Base-by-base conservation (phyloP, 2,797 vertebrate species). In the Acipenser ruthenus region DNA sequence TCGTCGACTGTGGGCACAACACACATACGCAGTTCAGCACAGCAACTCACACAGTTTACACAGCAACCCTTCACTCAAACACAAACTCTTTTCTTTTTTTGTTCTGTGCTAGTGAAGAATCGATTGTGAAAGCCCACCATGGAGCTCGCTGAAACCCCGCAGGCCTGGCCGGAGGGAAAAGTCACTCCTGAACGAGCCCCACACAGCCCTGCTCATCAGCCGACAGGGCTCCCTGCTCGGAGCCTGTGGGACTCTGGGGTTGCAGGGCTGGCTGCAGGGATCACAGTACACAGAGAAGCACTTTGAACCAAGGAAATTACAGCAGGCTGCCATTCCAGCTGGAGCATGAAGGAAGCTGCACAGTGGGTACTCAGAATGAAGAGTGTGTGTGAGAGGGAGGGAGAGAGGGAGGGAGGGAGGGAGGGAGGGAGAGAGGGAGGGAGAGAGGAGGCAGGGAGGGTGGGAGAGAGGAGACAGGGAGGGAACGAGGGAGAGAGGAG, bases 1-100 rank as follows among this genome's bases (percentile, higher is more conserved):
- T 97, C 67, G 95, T 98, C 12, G 94, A 94, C 97, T 99, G 75
- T 49, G 65, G 51, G 69, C n/a, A 68, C 7, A 13, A 8, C 23
- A 10, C 8, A 23, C 47, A 55, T 3, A 55, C 18, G 18, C 37
- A 37, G 37, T 37, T 37, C 37, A 37, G 37, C 37, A 37, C 37
- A 37, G 37, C 37, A 37, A 37, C 37, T 18, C 18, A 18, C 18
- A 18, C 18, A 18, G 1, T 18, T 18, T 18, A 18, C 18, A 18
- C 18, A 18, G 18, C 18, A 18, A 18, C 18, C 18, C 18, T 18
- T 18, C 18, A 18, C 18, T 6, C 62, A 49, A 63, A 13, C 37
- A 49, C 7, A 47, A 18, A 10, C 10, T 18, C 18, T 62, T 49
- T n/a, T 62, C 61, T 47, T 6, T 1, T 10, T 37, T 10, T 10